A percentile compares a stretch with the other conserved stretches of the same genome.
Conservation (phyloP, 2,113 vertebrate genomes). For the Callaeas wilsoni region DNA sequence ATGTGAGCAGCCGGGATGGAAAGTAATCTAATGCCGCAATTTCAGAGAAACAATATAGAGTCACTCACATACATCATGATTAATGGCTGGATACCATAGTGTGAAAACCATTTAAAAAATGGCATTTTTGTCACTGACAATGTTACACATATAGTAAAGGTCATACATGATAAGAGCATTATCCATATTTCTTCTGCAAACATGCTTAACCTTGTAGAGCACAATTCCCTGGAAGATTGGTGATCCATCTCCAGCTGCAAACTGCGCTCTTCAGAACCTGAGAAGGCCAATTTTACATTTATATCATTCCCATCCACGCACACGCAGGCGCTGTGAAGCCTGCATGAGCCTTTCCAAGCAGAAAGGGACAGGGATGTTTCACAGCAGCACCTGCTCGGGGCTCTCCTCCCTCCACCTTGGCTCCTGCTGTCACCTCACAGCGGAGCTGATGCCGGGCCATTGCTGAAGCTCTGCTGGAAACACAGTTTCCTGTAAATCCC, state of each 20-base stretch:
- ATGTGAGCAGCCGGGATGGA: not conserved
- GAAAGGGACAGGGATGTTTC: not conserved
- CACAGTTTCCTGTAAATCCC: not conserved
- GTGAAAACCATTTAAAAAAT: slow-evolving; percentile 69
- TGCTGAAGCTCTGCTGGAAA: not conserved
- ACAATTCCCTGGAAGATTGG: slow-evolving; percentile 49
- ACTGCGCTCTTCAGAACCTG: not conserved
- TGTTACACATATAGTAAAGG: slow-evolving; percentile 61
- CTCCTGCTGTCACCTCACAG: not conserved
- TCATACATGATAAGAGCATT: slow-evolving; percentile 63
- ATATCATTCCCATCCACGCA: not conserved
- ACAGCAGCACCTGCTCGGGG: not conserved
- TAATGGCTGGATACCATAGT: slow-evolving; percentile 62
- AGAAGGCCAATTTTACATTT: slow-evolving; percentile 52
- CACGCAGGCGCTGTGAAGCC: not conserved
- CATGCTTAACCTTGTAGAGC: slow-evolving; percentile 66
- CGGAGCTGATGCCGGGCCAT: not conserved
- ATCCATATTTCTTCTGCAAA: slow-evolving; percentile 67
- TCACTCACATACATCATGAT: slow-evolving; percentile 51
- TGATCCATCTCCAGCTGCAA: slow-evolving; percentile 48
- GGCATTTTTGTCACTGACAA: slow-evolving; percentile 66
- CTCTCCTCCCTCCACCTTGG: not conserved
- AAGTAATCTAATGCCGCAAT: slow-evolving; percentile 44
- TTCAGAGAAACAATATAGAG: slow-evolving; percentile 44
- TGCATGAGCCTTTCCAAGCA: not conserved